Evolutionary conservation across 2,797 vertebrate species (phyloP).

Genomic region (Falco concolor): DNA sequence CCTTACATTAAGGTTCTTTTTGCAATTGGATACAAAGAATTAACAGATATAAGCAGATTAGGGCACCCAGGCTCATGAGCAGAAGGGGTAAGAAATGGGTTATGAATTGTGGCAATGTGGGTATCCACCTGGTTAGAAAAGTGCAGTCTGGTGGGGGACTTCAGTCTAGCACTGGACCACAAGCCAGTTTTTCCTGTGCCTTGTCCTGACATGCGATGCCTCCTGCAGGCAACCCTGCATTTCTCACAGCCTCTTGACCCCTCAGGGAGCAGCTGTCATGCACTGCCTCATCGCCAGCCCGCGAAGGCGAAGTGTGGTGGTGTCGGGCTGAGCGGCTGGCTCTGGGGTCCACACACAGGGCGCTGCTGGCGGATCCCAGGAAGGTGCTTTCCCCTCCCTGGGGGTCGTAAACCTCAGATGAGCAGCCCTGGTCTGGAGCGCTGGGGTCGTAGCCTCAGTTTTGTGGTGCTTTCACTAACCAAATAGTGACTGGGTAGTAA

Average conservation of each 20-base stretch:
- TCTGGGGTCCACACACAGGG: neutral
- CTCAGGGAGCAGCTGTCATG: neutral
- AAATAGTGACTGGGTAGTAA: neutral
- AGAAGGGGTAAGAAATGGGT: neutral
- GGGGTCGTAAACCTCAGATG: neutral
- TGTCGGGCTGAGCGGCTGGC: neutral
- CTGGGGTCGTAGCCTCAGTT: neutral
- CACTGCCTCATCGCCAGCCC: neutral
- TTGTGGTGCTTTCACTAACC: neutral
- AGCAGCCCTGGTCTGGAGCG: neutral
- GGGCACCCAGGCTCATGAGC: neutral
- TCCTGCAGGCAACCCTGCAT: neutral
- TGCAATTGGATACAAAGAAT: neutral
- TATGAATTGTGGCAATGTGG: neutral
- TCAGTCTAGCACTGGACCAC: neutral
- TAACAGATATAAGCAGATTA: neutral
- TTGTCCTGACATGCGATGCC: neutral
- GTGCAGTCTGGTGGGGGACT: neutral
- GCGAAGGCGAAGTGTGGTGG: neutral
- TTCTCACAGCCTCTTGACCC: neutral
- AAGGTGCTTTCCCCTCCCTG: accelerated
- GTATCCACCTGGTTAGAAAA: neutral
- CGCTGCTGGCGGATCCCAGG: neutral
- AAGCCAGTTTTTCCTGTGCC: neutral
- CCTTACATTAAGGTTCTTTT: neutral